Evolutionary conservation across 1,140 invertebrate genomes (phyloP), one percentile per base, ranked within the genome.

Genomic region (Formica selysi): DNA sequence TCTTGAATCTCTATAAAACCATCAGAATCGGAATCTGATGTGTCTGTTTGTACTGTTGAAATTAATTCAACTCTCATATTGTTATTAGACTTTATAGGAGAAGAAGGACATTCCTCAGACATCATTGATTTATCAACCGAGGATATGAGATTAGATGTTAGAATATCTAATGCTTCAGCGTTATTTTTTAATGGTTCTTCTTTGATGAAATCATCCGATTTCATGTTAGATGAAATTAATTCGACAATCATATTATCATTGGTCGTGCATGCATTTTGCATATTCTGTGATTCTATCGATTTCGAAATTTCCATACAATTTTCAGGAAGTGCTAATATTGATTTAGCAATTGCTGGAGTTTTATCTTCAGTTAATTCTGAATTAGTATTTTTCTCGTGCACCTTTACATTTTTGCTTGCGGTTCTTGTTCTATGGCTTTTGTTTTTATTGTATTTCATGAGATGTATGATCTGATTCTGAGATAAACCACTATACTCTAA

Each of bases 401-500:
- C 1, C 44, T 73, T 76, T 48, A 32, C 16, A n/a, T 4, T 19
- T 54, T 80, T 29, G 6, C 62, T 22, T 22, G 3, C 10, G 29
- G 0, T 19, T 38, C 16, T 51, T 19, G 3, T 19, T 51, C 87
- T 68, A 54, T 13, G 1, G 10, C 7, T 68, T 67, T 91, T 36
- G 91, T 95, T 81, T 87, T 92, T 92, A 95, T 96, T 96, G 90
- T 96, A 95, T 87, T 96, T 95, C 51, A 98, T 94, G 48, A 96
- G 71, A 13, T 91, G 57, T 0, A 95, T 73, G 22, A 96, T 97
- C 92, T 97, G 96, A 87, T 96, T 96, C 80, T 97, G 96, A 22
- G 97, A 97, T 86, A 98, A 96, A 54, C 96, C 97, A 92, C 96
- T 97, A 88, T 97, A 96, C 91, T 98, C 97, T 89, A 97, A 95